Evolutionary conservation across 2,888 invertebrate genomes (phyloP).

Genomic region (Nymphalis urticae): DNA sequence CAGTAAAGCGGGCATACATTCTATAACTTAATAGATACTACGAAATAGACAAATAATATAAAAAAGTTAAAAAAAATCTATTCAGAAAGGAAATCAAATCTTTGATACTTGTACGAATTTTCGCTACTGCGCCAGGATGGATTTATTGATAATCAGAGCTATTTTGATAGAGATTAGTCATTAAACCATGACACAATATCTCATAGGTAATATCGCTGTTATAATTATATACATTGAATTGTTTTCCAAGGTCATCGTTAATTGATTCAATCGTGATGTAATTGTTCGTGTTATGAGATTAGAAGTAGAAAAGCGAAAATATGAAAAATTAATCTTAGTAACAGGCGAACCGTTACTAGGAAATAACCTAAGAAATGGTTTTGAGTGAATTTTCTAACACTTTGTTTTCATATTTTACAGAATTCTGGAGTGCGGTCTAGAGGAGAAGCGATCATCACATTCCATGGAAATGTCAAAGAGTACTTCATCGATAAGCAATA

Average conservation of each 20-base stretch:
- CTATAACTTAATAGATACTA: not conserved
- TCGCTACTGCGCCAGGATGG: not conserved
- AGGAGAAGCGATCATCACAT: slow-evolving; percentile 69
- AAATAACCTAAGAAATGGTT: not conserved
- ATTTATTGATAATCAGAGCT: not conserved
- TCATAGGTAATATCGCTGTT: not conserved
- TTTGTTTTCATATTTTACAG: slow-evolving; percentile 43
- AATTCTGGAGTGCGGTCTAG: slow-evolving; percentile 70
- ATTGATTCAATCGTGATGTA: slow-evolving; percentile 23
- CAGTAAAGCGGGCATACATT: slow-evolving; percentile 21
- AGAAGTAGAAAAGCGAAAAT: not conserved
- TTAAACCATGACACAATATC: not conserved
- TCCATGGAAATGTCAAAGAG: slow-evolving; percentile 80
- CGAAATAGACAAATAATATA: no score
- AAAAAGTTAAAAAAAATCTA: not conserved
- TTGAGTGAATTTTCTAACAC: not conserved
- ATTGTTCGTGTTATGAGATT: slow-evolving; percentile 17
- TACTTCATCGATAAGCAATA: slow-evolving; percentile 74
- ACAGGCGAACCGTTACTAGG: not conserved
- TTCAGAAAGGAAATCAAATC: no score
- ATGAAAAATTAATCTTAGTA: no score
- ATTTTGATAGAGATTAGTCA: slow-evolving; percentile 2
- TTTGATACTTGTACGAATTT: no score
- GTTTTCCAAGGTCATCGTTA: slow-evolving; percentile 1
- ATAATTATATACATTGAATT: slow-evolving; percentile 4